Evolutionary conservation across 2,888 invertebrate species (phyloP).

Genomic region (Neoaliturus tenellus): DNA sequence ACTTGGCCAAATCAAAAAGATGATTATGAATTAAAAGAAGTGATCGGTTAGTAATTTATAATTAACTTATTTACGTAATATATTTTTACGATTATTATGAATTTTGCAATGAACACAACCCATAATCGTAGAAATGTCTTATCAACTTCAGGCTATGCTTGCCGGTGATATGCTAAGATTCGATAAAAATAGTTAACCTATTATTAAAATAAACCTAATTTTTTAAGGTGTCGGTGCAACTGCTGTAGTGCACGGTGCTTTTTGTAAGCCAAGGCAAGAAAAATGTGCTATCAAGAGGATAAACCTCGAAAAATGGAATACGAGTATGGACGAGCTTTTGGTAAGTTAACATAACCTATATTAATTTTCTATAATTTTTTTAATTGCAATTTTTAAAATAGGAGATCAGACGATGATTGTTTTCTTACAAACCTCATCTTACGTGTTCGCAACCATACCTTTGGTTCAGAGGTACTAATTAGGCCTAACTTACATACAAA

Average conservation of each 20-base stretch:
- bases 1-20: constrained; percentile 94
- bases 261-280: constrained; percentile 93
- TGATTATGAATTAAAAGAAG: constrained; percentile 94
- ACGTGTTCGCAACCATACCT: no score
- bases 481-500: no score
- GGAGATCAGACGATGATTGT: no score
- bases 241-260: constrained; percentile 95
- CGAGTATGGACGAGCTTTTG: constrained; percentile 98
- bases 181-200: constrained; percentile 37
- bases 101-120: not conserved
- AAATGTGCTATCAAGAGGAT: constrained; percentile 99
- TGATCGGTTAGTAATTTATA: constrained; percentile 84
- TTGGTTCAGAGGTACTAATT: no score
- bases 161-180: constrained; percentile 20
- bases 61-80: constrained; percentile 37
- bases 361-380: not conserved
- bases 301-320: constrained; percentile 99
- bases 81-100: not conserved
- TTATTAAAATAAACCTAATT: not conserved
- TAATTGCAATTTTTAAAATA: not conserved
- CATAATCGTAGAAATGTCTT: not conserved
- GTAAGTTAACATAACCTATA: constrained; percentile 79
- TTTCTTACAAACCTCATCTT: no score
- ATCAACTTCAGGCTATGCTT: not conserved
- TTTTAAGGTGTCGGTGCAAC: constrained; percentile 94